A percentile compares a stretch with the other conserved stretches of the same genome.
Evolutionary conservation across 64 coral and sea anemone genomes (phyloP).

Genomic region (Actinia tenebrosa): DNA sequence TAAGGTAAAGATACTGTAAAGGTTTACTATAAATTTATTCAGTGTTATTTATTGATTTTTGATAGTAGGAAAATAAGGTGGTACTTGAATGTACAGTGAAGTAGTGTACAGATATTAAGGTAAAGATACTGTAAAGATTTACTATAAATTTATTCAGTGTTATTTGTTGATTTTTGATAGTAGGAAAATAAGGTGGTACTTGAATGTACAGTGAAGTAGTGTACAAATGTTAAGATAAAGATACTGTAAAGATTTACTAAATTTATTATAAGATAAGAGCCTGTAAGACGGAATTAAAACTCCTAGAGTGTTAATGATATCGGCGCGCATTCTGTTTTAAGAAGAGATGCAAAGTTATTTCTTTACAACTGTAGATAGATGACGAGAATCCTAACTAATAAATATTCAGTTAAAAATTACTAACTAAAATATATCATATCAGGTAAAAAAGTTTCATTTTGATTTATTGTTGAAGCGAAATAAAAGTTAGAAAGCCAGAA

Average conservation of each 20-base stretch:
- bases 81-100: not conserved
- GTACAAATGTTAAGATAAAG: not conserved
- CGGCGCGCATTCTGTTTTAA: not conserved
- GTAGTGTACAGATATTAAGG: not conserved
- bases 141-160: not conserved
- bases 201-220: not conserved
- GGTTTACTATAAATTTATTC: not conserved
- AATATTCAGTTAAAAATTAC: not conserved
- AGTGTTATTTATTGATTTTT: not conserved
- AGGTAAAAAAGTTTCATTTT: no score
- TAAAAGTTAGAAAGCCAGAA: no score
- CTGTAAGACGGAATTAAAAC: not conserved
- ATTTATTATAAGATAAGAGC: not conserved
- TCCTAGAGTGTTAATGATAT: not conserved
- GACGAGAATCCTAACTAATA: no score
- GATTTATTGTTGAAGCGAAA: no score
- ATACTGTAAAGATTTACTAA: conserved; percentile 7
- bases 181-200: not conserved
- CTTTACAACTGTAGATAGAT: not conserved
- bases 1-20: not conserved
- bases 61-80: not conserved
- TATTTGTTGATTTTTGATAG: not conserved
- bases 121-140: not conserved
- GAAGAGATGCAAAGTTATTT: not conserved
- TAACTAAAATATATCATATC: not conserved